phyloP scores from a whole-genome alignment of 2,888 invertebrate genomes.

The Hemithea aestivaria region DNA sequence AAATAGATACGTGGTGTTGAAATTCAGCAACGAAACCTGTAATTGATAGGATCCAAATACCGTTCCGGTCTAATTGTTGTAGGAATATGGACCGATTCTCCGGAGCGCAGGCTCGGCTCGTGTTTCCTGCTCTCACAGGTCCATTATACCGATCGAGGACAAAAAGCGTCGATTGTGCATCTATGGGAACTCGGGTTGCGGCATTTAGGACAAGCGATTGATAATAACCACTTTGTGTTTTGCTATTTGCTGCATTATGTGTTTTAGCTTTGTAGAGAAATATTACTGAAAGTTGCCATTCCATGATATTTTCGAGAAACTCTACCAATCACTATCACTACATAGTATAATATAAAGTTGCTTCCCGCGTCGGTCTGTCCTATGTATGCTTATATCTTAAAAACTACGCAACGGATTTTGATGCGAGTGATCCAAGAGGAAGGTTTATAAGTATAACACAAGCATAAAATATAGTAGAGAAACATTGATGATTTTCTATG shows the following conservation, averaged over 20 bases:
- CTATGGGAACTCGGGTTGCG: slow-evolving; percentile 56
- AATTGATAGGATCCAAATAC: slow-evolving; percentile 49
- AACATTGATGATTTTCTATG: no score
- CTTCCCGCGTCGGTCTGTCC: no score
- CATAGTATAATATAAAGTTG: no score
- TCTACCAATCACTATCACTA: no score
- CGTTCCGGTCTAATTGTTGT: slow-evolving; percentile 81
- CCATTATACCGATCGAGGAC: slow-evolving; percentile 57
- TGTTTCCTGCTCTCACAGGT: slow-evolving; percentile 83
- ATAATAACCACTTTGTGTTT: slow-evolving; percentile 23
- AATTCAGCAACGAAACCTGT: slow-evolving; percentile 25
- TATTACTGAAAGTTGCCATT: no score
- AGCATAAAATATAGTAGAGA: no score
- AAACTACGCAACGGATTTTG: no score
- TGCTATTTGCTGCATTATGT: slow-evolving; percentile 15
- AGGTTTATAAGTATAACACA: no score
- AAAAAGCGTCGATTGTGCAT: slow-evolving; percentile 57
- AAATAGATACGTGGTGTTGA: slow-evolving; percentile 18
- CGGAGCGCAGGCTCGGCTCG: slow-evolving; percentile 83
- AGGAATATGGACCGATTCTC: slow-evolving; percentile 81
- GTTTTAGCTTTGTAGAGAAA: no score
- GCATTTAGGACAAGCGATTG: slow-evolving; percentile 29
- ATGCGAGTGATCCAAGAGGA: no score
- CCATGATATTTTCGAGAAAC: no score
- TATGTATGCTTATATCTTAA: no score